These are phyloP conservation scores for Nansenia antarctica DNA, from an alignment of 2,113 vertebrate genomes.

Conservation along the genomic window DNA sequence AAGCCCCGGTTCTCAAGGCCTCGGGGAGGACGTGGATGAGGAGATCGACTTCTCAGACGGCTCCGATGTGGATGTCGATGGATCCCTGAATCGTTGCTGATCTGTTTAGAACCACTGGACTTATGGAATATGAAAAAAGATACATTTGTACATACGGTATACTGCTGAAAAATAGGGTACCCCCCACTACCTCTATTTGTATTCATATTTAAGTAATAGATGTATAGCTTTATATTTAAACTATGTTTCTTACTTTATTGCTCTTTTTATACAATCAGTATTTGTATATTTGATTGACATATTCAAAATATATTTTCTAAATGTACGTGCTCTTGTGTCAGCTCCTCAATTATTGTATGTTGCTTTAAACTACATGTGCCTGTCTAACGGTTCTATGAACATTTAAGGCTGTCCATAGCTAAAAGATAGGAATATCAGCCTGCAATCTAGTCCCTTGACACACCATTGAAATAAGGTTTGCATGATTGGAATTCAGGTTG, in stretches of 20 bases:
- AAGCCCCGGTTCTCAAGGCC: slow-evolving; percentile 74
- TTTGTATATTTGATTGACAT: slow-evolving; percentile 63
- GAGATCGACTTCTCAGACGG: slow-evolving; percentile 59
- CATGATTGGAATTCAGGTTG: no score
- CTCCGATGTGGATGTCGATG: slow-evolving; percentile 66
- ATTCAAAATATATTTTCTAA: slow-evolving; percentile 75
- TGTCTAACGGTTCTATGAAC: no score
- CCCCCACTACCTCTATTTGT: slow-evolving; percentile 25
- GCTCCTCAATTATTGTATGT: slow-evolving; percentile 10
- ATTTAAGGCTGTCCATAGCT: no score
- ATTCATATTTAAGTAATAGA: slow-evolving; percentile 73
- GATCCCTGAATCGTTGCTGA: slow-evolving; percentile 58
- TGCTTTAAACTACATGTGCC: neutral
- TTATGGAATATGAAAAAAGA: no score
- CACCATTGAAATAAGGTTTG: no score
- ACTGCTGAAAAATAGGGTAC: slow-evolving; percentile 20
- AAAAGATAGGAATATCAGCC: no score
- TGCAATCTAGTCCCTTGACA: no score
- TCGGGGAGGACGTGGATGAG: slow-evolving; percentile 66
- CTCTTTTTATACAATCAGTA: slow-evolving; percentile 38
- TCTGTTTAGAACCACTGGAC: slow-evolving; percentile 18
- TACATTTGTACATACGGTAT: slow-evolving; percentile 44
- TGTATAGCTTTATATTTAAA: slow-evolving; percentile 79
- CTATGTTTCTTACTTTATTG: slow-evolving; percentile 43
- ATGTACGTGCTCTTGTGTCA: neutral